Conservation (phyloP, 2,888 invertebrate species). For the Salpingus planirostris region DNA sequence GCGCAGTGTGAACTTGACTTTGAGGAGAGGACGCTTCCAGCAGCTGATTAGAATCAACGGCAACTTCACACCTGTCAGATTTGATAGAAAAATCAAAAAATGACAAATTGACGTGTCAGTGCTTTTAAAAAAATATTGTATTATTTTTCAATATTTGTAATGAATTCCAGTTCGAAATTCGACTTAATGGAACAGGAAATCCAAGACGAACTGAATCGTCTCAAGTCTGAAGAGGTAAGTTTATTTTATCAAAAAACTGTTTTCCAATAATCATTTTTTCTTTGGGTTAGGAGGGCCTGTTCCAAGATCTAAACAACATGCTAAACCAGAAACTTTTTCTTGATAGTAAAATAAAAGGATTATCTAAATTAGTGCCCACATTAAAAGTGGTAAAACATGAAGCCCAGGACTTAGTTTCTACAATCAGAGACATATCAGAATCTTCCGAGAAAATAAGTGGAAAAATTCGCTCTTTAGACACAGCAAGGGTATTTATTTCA, state of each 20-base stretch:
- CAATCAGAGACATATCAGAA: slow-evolving; percentile 79
- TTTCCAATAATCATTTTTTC: no score
- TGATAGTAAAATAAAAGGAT: slow-evolving; percentile 69
- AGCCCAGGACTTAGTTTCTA: slow-evolving; percentile 70
- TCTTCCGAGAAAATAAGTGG: slow-evolving; percentile 91
- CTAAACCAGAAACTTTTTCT: slow-evolving; percentile 66
- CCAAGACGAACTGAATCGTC: slow-evolving; percentile 47
- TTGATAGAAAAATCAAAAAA: no score
- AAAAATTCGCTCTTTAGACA: slow-evolving; percentile 88
- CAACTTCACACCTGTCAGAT: no score
- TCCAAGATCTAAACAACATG: slow-evolving; percentile 60
- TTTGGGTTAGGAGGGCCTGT: slow-evolving; percentile 54
- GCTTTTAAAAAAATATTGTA: no score
- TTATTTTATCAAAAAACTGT: background rate
- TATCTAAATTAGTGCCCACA: slow-evolving; percentile 74
- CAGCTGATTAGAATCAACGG: no score
- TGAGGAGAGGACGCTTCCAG: no score
- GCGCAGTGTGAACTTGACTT: no score
- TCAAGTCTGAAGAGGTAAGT: slow-evolving; percentile 51
- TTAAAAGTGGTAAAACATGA: slow-evolving; percentile 70
- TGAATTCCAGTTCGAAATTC: no score
- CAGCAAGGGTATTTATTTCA: slow-evolving; percentile 64
- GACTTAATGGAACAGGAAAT: slow-evolving; percentile 45
- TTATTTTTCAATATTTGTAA: no score
- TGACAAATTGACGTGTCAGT: no score